Base-by-base conservation (phyloP, 2,113 vertebrate genomes). In the Chrysochloris asiatica region DNA sequence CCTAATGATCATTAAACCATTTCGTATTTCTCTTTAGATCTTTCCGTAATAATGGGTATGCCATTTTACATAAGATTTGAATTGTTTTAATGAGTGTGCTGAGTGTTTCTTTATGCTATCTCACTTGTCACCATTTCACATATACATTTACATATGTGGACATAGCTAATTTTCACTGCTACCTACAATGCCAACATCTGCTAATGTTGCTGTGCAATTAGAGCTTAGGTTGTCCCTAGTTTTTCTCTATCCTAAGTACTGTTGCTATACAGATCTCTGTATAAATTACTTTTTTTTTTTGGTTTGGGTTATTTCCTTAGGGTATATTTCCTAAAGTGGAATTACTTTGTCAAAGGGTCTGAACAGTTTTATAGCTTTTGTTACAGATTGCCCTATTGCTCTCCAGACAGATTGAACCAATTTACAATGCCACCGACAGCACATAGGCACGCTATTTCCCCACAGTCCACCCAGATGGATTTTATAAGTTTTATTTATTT, bases 251-350 rank as follows among this genome's bases (percentile, higher is more conserved):
- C 91, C 48, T 90, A 83, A 92, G 41, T 71, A 78, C 28, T 43
- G 26, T 59, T 91, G 78, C 67, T 94, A 36, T 80, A 91, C 92
- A 95, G 85, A 26, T 87, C n/a, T 91, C 93, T 54, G 83, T 86
- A 84, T 77, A 86, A 94, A 83, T 90, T 83, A 16, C 41, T 78
- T n/a, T 45, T 43, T 76, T 83, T 59, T 45, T 33, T 30, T 50
- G 4, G 21, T 38, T 80, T 93, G 69, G 65, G 48, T 91, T 94
- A 84, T 92, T 95, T 95, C 52, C 73, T 95, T 73, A 87, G 78
- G 63, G n/a, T 87, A 45, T 87, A 79, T 56, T 93, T 50, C 78
- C 85, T 89, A 82, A 89, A 94, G 45, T 59, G 56, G 38, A 87
- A 75, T 91, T 91, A 81, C 56, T 85, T 36, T 93, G 63, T 89